phyloP scores from a whole-genome alignment of 2,888 invertebrate genomes.

The Hirtodrosophila cameraria region DNA sequence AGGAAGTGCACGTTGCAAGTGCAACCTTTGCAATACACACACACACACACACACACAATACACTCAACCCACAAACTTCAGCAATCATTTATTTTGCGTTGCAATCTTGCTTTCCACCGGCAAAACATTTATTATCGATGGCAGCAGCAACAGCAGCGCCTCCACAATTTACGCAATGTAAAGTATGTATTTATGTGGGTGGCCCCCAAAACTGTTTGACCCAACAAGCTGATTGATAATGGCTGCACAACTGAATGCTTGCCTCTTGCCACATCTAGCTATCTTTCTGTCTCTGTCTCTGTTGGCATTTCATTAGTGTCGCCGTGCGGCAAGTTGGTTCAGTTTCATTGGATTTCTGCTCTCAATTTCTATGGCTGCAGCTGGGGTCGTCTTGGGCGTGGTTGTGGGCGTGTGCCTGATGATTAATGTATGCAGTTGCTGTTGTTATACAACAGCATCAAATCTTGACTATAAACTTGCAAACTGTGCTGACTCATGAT shows the following conservation, averaged over 20 bases:
- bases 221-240: conserved; percentile 23
- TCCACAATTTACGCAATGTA: conserved; percentile 66
- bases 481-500: conserved; percentile 45
- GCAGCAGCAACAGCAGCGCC: conserved; percentile 28
- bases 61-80: conserved; percentile 7
- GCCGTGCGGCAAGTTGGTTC: conserved; percentile 15
- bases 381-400: conserved; percentile 37
- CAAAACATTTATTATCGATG: conserved; percentile 69
- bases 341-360: conserved; percentile 52
- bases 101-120: conserved; percentile 55
- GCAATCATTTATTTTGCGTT: conserved; percentile 52
- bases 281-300: too few species aligned
- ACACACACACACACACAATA: not conserved
- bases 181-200: conserved; percentile 59
- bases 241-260: conserved; percentile 4
- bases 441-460: conserved; percentile 37
- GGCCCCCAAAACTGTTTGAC: conserved; percentile 33
- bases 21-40: conserved; percentile 22
- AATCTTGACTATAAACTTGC: conserved; percentile 29
- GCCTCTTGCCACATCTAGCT: conserved; percentile 4
- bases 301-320: conserved; percentile 39
- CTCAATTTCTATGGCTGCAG: conserved; percentile 43
- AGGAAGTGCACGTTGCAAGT: conserved; percentile 6
- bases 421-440: conserved; percentile 65
- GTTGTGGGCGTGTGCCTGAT: conserved; percentile 31